These are phyloP conservation scores for Danio choprae DNA, from an alignment of 2,797 vertebrate genomes.

Conservation along the genomic window DNA sequence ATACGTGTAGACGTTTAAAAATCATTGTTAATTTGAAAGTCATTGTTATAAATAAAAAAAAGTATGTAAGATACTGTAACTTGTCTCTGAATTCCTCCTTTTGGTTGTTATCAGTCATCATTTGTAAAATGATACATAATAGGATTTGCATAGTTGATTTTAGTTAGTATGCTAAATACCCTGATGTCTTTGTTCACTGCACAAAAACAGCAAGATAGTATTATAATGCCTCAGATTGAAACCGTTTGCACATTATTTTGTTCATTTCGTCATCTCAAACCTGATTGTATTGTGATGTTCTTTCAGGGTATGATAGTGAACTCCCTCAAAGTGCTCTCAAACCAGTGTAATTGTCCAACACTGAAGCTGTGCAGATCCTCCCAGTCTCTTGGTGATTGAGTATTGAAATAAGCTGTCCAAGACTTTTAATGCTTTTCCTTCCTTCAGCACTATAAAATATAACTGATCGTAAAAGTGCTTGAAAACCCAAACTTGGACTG, in stretches of 20 bases:
- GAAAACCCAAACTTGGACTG: neutral
- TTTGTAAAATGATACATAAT: neutral
- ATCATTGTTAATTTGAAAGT: slow-evolving; percentile 53
- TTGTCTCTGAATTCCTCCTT: slow-evolving; percentile 5
- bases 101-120: neutral
- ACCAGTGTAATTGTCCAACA: slow-evolving; percentile 12
- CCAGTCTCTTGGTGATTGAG: slow-evolving; percentile 33
- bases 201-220: neutral
- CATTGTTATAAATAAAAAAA: slow-evolving; percentile 63
- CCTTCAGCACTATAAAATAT: neutral
- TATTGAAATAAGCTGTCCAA: slow-evolving; percentile 21
- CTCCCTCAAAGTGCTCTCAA: slow-evolving; percentile 23
- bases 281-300: neutral
- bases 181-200: neutral
- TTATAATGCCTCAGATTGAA: slow-evolving; percentile 11
- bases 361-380: slow-evolving; percentile 16
- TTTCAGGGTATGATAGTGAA: slow-evolving; percentile 16
- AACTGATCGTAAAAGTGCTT: neutral
- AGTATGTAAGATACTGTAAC: slow-evolving; percentile 48
- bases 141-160: neutral
- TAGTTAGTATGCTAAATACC: neutral
- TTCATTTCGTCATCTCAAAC: neutral
- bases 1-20: slow-evolving; percentile 48
- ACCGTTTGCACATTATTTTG: neutral
- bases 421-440: neutral